Percentiles rank a stretch among this genome's conserved stretches.
Conservation (phyloP, 1,140 invertebrate species). For the Ceratina australensis region DNA sequence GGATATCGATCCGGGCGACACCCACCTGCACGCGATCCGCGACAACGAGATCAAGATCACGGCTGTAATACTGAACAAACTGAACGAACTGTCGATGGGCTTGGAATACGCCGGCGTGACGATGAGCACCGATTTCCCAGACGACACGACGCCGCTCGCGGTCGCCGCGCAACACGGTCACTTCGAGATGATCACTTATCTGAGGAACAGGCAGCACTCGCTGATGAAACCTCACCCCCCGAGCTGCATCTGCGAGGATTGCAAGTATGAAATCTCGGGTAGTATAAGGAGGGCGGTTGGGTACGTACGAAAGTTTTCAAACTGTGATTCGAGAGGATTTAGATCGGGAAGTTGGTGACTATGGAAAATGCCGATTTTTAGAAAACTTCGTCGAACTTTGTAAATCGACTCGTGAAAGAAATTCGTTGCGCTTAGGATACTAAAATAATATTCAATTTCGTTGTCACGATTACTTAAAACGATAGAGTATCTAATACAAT, state of each 20-base stretch:
- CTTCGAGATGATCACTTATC: conserved; percentile 84
- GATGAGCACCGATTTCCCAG: conserved; percentile 82
- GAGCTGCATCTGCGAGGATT: conserved; percentile 82
- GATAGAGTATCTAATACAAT: no score
- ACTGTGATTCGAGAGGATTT: no score
- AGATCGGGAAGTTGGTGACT: no score
- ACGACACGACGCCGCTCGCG: conserved; percentile 86
- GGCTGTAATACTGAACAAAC: conserved; percentile 77
- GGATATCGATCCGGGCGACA: conserved; percentile 80
- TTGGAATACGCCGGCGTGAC: conserved; percentile 79
- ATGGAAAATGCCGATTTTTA: no score
- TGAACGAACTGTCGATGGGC: conserved; percentile 74
- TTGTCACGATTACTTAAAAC: no score
- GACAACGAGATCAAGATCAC: conserved; percentile 79
- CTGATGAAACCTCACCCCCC: conserved; percentile 82
- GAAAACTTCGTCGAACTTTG: no score
- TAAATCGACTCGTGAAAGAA: no score
- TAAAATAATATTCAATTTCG: no score
- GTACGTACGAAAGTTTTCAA: no score
- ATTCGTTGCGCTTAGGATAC: no score
- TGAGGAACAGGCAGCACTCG: conserved; percentile 79
- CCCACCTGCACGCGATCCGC: conserved; percentile 80
- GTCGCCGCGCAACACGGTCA: conserved; percentile 86
- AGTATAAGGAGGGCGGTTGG: no score
- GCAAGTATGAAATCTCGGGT: conserved; percentile 72